phyloP scores from a whole-genome alignment of 2,797 vertebrate genomes.

The Molossus molossus region DNA sequence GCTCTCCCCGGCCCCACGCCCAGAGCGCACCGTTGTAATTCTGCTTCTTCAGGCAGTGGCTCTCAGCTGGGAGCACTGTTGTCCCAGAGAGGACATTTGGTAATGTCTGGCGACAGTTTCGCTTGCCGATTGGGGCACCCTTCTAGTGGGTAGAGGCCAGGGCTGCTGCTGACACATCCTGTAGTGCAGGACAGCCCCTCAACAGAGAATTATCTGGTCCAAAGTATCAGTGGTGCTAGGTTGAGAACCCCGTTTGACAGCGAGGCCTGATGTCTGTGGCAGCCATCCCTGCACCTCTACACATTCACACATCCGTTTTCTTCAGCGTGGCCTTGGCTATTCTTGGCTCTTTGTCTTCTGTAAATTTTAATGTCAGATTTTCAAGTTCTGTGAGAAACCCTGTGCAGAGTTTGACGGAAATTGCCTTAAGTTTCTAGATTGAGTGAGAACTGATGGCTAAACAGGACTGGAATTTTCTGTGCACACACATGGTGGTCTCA shows the following conservation, averaged over 20 bases:
- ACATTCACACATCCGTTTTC: too few relatives aligned
- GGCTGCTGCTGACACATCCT: background rate
- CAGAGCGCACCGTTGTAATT: background rate
- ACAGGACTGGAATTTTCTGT: fast-evolving
- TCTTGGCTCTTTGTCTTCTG: background rate
- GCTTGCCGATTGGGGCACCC: background rate
- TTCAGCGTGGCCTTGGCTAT: background rate
- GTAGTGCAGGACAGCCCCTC: background rate
- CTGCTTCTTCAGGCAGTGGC: too few relatives aligned
- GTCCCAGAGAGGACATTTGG: too few relatives aligned
- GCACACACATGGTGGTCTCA: background rate
- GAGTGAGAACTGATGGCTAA: background rate
- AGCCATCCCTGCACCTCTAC: fast-evolving
- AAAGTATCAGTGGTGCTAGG: background rate
- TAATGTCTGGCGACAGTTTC: background rate
- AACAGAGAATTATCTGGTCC: background rate
- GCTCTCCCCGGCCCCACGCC: background rate
- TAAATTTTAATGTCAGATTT: background rate
- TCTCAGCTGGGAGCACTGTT: background rate
- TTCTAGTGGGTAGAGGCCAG: background rate
- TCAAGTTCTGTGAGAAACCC: background rate
- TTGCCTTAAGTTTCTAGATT: background rate
- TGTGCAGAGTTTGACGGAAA: background rate
- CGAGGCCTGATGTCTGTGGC: background rate
- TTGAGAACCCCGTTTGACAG: background rate